Base-by-base conservation (phyloP, 2,113 vertebrate species). In the Passer montanus region DNA sequence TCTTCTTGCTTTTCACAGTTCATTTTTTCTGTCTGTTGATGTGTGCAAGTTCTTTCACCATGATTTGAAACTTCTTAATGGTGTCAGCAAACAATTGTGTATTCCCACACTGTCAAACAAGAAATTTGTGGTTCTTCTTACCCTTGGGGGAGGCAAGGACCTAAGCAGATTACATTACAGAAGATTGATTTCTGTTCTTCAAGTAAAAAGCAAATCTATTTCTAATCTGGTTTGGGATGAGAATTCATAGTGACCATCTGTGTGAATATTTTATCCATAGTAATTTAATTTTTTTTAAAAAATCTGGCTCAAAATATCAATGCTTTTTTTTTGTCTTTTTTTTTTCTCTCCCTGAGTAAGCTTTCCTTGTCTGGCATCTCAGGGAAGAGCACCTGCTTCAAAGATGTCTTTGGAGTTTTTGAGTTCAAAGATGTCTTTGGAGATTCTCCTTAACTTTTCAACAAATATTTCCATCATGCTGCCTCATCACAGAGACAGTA, bases 1-100 rank as follows among this genome's bases (percentile, higher is more conserved):
- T 82, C 58, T 43, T 93, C 47, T 90, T 91, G 58, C 75, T 77
- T 93, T 93, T 94, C 88, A 87, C 79, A 90, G 59, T 83, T 90
- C 46, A 68, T 93, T 89, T 79, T 69, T 84, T 66, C 43, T 86
- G 33, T 72, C 75, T 62, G 13, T 74, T 8, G 5, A 70, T 75
- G 75, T 69, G 41, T 75, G 39, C 53, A 63, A 91, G 60, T 66
- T 84, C 50, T 85, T 87, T 95, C 63, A 74, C 44, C 16, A 3
- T 78, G 58, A 91, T 73, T 84, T 94, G 68, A 63, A 95, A 82
- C 31, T 96, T 92, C 76, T 76, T 66, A 74, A 75, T 23, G 16
- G 30, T 60, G 35, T 92, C 0, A 0, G 86, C 67, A 89, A 87
- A 90, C 24, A 69, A 64, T 30, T 66, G 58, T 53, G 44, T 21